A percentile compares a stretch with the other conserved stretches of the same genome.
phyloP scores from a whole-genome alignment of 2,888 invertebrate genomes.

The Chaitophorus viminalis region DNA sequence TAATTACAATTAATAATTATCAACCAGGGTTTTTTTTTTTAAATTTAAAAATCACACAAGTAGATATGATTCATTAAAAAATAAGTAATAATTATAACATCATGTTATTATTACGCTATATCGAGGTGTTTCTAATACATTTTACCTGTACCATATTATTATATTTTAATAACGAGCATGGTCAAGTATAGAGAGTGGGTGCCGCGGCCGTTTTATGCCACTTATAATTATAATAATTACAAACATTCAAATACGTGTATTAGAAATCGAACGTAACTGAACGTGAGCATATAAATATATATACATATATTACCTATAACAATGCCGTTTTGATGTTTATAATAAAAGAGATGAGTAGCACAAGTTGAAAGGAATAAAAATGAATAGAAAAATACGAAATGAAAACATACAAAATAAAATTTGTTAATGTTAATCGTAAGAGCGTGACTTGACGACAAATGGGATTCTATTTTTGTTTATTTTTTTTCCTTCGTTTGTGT shows the following conservation, averaged over 20 bases:
- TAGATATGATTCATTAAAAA: too few relatives aligned
- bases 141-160: too few relatives aligned
- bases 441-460: slow-evolving; percentile 10
- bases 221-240: not conserved
- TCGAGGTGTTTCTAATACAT: too few relatives aligned
- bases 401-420: not conserved
- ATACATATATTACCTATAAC: not conserved
- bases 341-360: not conserved
- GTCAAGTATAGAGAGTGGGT: too few relatives aligned
- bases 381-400: not conserved
- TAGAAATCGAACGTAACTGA: not conserved
- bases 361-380: not conserved
- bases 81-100: too few relatives aligned
- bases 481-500: not conserved
- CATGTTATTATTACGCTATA: too few relatives aligned
- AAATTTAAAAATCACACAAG: too few relatives aligned
- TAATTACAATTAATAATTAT: too few relatives aligned
- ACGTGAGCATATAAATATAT: not conserved
- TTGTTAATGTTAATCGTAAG: slow-evolving; percentile 34
- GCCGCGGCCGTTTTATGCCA: too few relatives aligned
- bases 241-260: not conserved
- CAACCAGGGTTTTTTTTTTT: too few relatives aligned
- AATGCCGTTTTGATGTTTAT: not conserved
- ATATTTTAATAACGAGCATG: too few relatives aligned
- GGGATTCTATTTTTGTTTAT: not conserved